These are phyloP conservation scores for Polydrusus tereticollis DNA, from an alignment of 2,888 invertebrate species.

Conservation along the genomic window DNA sequence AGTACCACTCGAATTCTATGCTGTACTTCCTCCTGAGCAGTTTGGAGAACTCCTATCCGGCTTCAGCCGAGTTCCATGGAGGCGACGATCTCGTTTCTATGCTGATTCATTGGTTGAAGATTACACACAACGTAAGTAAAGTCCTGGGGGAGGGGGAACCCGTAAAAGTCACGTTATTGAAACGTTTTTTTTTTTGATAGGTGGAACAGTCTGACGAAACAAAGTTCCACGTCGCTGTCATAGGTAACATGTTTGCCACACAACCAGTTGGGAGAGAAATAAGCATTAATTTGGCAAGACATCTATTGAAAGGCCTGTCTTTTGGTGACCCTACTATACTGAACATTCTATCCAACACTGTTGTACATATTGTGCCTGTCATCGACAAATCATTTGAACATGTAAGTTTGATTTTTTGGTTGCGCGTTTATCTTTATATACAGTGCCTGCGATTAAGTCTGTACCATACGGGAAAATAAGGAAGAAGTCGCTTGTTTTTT, in stretches of 20 bases:
- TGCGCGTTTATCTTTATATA: not conserved
- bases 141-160: too few species aligned
- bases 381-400: slow-evolving; percentile 73
- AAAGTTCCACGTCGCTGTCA: slow-evolving; percentile 86
- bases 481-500: too few species aligned
- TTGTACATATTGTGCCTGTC: slow-evolving; percentile 84
- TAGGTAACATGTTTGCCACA: slow-evolving; percentile 85
- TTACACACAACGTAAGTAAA: slow-evolving; percentile 76
- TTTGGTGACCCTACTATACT: slow-evolving; percentile 75
- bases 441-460: too few species aligned
- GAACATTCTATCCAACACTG: slow-evolving; percentile 77
- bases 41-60: slow-evolving; percentile 77
- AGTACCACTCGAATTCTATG: slow-evolving; percentile 77
- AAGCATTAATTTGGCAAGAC: slow-evolving; percentile 83
- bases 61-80: slow-evolving; percentile 78
- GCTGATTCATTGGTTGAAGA: slow-evolving; percentile 78
- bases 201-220: slow-evolving; percentile 82
- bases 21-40: slow-evolving; percentile 75
- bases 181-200: slow-evolving; percentile 65
- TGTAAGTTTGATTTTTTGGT: slow-evolving; percentile 11
- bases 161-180: too few species aligned
- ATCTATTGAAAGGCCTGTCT: slow-evolving; percentile 80
- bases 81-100: slow-evolving; percentile 77
- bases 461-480: too few species aligned
- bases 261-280: slow-evolving; percentile 90